A percentile compares a stretch with the other conserved stretches of the same genome.
phyloP scores from a whole-genome alignment of 1,140 invertebrate species.

The Macrobrachium nipponense region DNA sequence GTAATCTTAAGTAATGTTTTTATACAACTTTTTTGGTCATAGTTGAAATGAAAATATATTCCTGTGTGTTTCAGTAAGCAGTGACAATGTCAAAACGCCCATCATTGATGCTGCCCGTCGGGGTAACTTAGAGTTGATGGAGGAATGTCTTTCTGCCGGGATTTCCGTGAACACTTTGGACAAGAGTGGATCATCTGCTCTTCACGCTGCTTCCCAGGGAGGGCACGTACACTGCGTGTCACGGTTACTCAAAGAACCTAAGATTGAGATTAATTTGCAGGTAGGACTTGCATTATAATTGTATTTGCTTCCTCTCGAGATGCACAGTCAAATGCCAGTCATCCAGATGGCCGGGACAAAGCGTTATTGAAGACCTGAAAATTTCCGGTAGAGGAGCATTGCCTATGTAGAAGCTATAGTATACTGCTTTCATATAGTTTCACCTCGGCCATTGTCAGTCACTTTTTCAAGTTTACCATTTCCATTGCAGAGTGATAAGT shows the following conservation, averaged over 20 bases:
- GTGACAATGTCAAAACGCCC: constrained; percentile 75
- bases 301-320: too few relatives aligned
- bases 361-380: too few relatives aligned
- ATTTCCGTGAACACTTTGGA: constrained; percentile 80
- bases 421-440: too few relatives aligned
- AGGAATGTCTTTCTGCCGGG: constrained; percentile 76
- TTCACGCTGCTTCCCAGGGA: constrained; percentile 79
- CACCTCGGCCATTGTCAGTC: too few relatives aligned
- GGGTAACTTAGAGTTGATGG: constrained; percentile 76
- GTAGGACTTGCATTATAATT: constrained; percentile 12
- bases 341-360: too few relatives aligned
- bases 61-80: constrained; percentile 70
- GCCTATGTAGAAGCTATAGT: too few relatives aligned
- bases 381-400: too few relatives aligned
- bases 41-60: not conserved
- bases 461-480: too few relatives aligned
- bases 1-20: too few relatives aligned
- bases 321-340: too few relatives aligned
- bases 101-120: constrained; percentile 80
- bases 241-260: constrained; percentile 66
- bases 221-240: constrained; percentile 70
- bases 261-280: constrained; percentile 66
- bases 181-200: constrained; percentile 77
- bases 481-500: too few relatives aligned
- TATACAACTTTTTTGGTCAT: not conserved